Evolutionary conservation across 2,113 vertebrate species (phyloP).

Genomic region (Motacilla alba): DNA sequence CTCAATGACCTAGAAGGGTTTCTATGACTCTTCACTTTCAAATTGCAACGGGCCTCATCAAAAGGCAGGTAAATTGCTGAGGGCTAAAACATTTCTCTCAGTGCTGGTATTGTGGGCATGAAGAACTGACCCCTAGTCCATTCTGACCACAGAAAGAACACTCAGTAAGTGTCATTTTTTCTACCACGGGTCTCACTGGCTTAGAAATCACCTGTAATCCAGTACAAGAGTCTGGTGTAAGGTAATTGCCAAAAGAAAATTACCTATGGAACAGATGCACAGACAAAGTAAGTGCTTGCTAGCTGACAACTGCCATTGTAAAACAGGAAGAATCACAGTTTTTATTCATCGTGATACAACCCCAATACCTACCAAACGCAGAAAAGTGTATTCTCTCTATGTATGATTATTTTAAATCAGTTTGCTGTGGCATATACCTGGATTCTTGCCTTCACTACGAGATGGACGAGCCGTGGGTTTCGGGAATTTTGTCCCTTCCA

Average conservation of each 20-base stretch:
- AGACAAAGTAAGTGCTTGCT: not conserved
- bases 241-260: not conserved
- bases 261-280: not conserved
- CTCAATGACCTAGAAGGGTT: not conserved
- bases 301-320: not conserved
- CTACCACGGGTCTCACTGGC: not conserved
- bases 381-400: not conserved
- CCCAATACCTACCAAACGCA: not conserved
- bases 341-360: not conserved
- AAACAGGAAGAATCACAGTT: not conserved
- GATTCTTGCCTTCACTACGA: conserved; percentile 86
- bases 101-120: not conserved
- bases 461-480: conserved; percentile 84
- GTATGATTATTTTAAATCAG: not conserved
- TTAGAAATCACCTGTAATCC: not conserved
- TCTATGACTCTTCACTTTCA: not conserved
- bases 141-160: not conserved
- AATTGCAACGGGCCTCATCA: not conserved
- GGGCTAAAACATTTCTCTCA: not conserved
- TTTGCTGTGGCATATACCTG: conserved; percentile 71
- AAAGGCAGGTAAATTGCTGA: not conserved
- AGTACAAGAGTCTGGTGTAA: not conserved
- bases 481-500: conserved; percentile 86
- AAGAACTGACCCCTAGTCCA: not conserved
- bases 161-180: not conserved